Evolutionary conservation across 2,797 vertebrate genomes (phyloP).

Genomic region (Microchirus variegatus): DNA sequence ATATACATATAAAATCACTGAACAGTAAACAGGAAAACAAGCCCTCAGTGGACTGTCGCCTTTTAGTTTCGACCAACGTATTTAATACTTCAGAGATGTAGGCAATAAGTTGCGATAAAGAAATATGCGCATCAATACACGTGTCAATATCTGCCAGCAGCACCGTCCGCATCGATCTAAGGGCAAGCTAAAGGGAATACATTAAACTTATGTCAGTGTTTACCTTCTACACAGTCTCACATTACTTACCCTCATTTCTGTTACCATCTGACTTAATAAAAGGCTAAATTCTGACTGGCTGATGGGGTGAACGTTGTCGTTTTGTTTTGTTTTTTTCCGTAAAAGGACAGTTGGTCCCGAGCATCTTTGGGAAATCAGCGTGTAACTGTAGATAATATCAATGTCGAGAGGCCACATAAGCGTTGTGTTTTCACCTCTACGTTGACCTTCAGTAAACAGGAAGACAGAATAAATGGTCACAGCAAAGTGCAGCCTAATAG

Average conservation of each 20-base stretch:
- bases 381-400: background rate
- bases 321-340: too few relatives aligned
- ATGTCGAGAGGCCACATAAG: background rate
- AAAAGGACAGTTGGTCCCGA: background rate
- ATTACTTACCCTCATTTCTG: conserved; percentile 28
- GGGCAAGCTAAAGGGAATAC: conserved; percentile 7
- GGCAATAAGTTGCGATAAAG: conserved; percentile 25
- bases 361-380: background rate
- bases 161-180: conserved; percentile 59
- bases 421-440: background rate
- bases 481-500: background rate
- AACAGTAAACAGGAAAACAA: too few relatives aligned
- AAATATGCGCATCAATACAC: conserved; percentile 53
- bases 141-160: conserved; percentile 52
- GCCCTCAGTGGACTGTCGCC: too few relatives aligned
- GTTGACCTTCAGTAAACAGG: background rate
- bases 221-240: background rate
- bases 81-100: too few relatives aligned
- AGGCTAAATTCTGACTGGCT: background rate
- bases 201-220: conserved; percentile 1
- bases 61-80: too few relatives aligned
- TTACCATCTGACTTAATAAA: too few relatives aligned
- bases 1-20: too few relatives aligned
- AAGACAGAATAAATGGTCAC: background rate
- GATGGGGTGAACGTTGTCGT: background rate